Evolutionary conservation across 2,797 vertebrate species (phyloP).

Genomic region (Oophaga sylvatica): DNA sequence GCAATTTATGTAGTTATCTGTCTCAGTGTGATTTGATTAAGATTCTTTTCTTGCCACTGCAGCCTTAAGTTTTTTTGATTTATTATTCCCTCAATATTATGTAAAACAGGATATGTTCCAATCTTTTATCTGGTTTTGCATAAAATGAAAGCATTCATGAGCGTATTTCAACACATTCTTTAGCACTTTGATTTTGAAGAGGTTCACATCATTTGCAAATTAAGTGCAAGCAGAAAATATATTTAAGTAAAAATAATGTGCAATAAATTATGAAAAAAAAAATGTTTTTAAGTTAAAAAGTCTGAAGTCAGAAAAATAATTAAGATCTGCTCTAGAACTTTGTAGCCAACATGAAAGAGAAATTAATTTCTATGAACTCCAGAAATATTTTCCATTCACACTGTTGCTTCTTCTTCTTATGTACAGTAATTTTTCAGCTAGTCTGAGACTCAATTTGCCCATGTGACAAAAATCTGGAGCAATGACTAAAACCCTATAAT

Average conservation of each 20-base stretch:
- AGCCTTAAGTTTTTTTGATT: constrained; percentile 45
- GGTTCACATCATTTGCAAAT: constrained; percentile 49
- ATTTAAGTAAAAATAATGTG: constrained; percentile 34
- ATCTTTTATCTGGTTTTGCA: constrained; percentile 56
- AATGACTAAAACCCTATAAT: no score
- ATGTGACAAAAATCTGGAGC: not conserved
- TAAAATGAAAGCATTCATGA: constrained; percentile 57
- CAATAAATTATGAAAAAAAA: constrained; percentile 2
- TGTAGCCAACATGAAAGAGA: not conserved
- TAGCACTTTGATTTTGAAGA: constrained; percentile 52
- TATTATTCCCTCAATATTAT: constrained; percentile 56
- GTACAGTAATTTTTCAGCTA: not conserved
- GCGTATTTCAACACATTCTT: constrained; percentile 47
- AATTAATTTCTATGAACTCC: not conserved
- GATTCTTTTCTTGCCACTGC: constrained; percentile 42
- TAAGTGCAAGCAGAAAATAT: constrained; percentile 30
- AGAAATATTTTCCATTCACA: not conserved
- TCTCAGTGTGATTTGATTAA: constrained; percentile 53
- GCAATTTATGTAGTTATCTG: constrained; percentile 46
- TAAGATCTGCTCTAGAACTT: not conserved
- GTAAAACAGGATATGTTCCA: constrained; percentile 56
- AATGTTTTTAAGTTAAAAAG: not conserved
- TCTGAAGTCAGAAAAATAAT: not conserved
- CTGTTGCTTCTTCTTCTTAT: not conserved
- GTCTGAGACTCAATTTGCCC: not conserved